Conservation (phyloP, 2,113 vertebrate species). For the cat (Felis catus) region F.catus_Fca126_mat1.0 CM031423.1:5828501-5829000, state of each 20-base stretch:
- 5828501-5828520: fast-evolving
- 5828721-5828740: slow-evolving; percentile 73
- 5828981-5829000: background rate
- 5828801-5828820: slow-evolving; percentile 74
- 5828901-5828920: slow-evolving; percentile 77
- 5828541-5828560: too few species aligned
- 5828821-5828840: slow-evolving; percentile 55
- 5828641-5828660: background rate
- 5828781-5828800: slow-evolving; percentile 68
- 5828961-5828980: background rate
- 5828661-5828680: background rate
- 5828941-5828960: background rate
- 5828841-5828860: slow-evolving; percentile 55
- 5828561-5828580: too few species aligned
- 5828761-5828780: background rate
- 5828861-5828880: slow-evolving; percentile 49
- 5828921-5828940: slow-evolving; percentile 32
- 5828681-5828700: background rate
- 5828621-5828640: background rate
- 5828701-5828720: slow-evolving; percentile 64
- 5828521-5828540: background rate
- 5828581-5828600: background rate
- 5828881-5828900: slow-evolving; percentile 68
- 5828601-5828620: background rate
- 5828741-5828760: slow-evolving; percentile 21